Evolutionary conservation across 2,888 invertebrate genomes (phyloP), one percentile per base, ranked within the genome.

Genomic region (Parthenolecanium corni): DNA sequence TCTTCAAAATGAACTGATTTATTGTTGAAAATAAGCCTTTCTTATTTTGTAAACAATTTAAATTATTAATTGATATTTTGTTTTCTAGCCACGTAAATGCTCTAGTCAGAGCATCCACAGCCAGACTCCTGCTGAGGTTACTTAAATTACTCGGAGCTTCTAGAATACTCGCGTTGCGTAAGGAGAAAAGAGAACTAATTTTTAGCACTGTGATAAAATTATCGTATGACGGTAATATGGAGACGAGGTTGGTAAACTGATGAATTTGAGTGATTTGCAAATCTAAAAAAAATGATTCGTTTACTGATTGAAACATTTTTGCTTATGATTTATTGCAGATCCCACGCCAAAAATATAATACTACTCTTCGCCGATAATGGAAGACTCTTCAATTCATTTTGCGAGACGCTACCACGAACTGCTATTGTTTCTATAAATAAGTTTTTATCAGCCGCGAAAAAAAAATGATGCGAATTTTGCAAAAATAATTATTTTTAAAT

Each of bases 81-180:
- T 3, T 20, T 31, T 52, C 20, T 24, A 63, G 63, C n/a, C 63
- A 63, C 36, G 46, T 53, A 11, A 63, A 63, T 47, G 63, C 63
- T 18, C 20, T 53, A 20, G 52, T 63, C 11, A 24, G 63, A 36
- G 44, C 63, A 3, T 53, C 63, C 20, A 46, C 47, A 11, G 52
- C 53, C 4, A 16, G 63, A 53, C 53, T 63, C 14, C 20, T 63
- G 18, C 24, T 20, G 3, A 52, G 53, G 23, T 31, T 63, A 36
- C 40, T 63, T 3, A 38, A 53, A 47, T 14, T 52, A 47, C 47
- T 54, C 16, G 63, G 63, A 2, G n/a, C 53, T 38, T 16, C 53
- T 5, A 53, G 54, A 46, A 47, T 63, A 14, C 21, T 63, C n/a
- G 5, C 53, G 31, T 16, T 63, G 24, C 11, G 53, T 1, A 63